Evolutionary conservation across 35 echinoderm and acorn worm genomes (phyloP).

Genomic region (Anneissia japonica): DNA sequence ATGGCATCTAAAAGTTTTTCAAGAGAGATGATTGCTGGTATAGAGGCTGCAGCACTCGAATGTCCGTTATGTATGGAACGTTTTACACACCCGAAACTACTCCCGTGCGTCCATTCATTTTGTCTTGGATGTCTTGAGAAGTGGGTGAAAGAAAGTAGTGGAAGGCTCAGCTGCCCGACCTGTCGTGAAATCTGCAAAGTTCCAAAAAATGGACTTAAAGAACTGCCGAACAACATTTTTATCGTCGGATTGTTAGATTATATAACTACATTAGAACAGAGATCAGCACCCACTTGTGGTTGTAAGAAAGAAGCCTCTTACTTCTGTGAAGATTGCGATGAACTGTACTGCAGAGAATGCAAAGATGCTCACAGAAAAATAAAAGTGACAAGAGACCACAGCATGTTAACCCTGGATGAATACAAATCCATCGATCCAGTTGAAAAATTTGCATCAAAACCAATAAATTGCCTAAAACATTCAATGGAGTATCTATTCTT

Average conservation of each 20-base stretch:
- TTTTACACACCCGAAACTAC: neutral
- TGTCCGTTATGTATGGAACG: neutral
- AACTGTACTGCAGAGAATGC: neutral
- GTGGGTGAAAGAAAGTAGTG: neutral
- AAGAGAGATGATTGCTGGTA: neutral
- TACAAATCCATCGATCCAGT: neutral
- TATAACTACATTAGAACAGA: neutral
- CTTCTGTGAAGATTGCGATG: neutral
- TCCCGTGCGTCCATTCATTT: neutral
- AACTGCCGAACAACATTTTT: neutral
- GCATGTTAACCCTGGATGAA: neutral
- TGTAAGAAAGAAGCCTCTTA: neutral
- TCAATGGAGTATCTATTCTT: neutral
- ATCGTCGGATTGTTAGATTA: neutral
- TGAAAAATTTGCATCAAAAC: neutral
- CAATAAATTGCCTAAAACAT: neutral
- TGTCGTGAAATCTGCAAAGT: neutral
- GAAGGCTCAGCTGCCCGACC: neutral
- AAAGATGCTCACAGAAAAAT: neutral
- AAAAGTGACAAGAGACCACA: neutral
- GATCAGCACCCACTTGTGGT: neutral
- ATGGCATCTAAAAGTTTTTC: too few relatives aligned
- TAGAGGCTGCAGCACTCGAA: neutral
- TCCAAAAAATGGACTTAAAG: neutral
- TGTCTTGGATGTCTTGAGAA: neutral